phyloP scores from a whole-genome alignment of 2,113 vertebrate genomes.

The Malurus melanocephalus region DNA sequence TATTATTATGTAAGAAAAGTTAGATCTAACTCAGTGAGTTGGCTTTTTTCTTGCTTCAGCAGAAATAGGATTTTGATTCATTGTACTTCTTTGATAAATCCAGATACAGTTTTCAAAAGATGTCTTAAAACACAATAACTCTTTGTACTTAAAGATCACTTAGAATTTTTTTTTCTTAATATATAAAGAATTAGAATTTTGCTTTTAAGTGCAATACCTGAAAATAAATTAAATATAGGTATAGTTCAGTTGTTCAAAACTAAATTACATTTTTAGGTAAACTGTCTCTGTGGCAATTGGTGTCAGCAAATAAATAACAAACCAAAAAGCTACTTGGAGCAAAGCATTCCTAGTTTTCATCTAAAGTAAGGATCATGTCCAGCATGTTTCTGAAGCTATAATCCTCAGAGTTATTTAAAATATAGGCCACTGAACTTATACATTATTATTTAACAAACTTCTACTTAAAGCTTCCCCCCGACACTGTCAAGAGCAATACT shows the following conservation, averaged over 20 bases:
- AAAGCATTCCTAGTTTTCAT: neutral
- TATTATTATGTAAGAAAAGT: neutral
- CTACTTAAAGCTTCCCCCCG: neutral
- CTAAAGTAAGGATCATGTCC: neutral
- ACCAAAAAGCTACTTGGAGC: neutral
- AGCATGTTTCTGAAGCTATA: neutral
- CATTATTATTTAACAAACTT: neutral
- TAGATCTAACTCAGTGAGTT: neutral
- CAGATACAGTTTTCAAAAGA: neutral
- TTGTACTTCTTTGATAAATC: neutral
- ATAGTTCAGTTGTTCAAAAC: neutral
- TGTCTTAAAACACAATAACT: neutral
- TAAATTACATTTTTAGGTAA: neutral
- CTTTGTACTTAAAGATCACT: neutral
- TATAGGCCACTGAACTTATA: neutral
- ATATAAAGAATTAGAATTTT: neutral
- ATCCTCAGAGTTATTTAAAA: neutral
- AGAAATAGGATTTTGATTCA: neutral
- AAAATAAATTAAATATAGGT: neutral
- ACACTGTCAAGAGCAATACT: neutral
- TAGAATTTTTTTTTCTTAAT: neutral
- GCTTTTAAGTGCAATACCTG: neutral
- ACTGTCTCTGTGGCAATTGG: neutral
- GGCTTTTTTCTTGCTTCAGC: neutral
- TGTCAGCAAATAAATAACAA: neutral